These are phyloP conservation scores for Reinhardtius hippoglossoides DNA, from an alignment of 2,113 vertebrate genomes.

Conservation along the genomic window DNA sequence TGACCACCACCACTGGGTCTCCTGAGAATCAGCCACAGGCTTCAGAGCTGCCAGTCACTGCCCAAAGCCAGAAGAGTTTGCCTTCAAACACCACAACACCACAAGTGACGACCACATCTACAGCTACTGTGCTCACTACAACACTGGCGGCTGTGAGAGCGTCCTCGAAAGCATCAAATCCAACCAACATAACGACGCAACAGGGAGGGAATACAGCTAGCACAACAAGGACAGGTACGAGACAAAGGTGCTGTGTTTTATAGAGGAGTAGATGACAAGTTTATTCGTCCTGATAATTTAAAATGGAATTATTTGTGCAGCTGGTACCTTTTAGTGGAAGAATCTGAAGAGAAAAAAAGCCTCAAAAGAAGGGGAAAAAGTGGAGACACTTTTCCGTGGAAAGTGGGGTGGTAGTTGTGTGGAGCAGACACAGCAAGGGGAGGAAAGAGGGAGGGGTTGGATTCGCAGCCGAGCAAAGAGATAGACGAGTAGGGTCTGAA, in stretches of 20 bases:
- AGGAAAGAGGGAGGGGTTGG: conserved; percentile 35
- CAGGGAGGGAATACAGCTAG: conserved; percentile 30
- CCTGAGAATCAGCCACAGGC: conserved; percentile 19
- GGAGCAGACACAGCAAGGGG: conserved; percentile 43
- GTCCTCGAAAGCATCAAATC: conserved; percentile 24
- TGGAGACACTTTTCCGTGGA: conserved; percentile 59
- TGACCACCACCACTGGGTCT: conserved; percentile 9
- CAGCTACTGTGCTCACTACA: conserved; percentile 9
- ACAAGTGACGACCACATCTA: conserved; percentile 37
- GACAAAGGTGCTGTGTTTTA: neutral
- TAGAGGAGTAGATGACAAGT: conserved; percentile 1
- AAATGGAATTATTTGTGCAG: conserved; percentile 72
- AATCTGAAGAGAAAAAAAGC: conserved; percentile 16
- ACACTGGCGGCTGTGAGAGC: conserved; percentile 11
- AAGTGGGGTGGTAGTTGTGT: conserved; percentile 60
- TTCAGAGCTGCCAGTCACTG: conserved; percentile 4
- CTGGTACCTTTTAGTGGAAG: conserved; percentile 61
- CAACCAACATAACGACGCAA: conserved; percentile 36
- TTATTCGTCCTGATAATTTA: conserved; percentile 38
- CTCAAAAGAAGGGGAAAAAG: conserved; percentile 58
- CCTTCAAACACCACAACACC: conserved; percentile 25
- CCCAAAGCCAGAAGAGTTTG: conserved; percentile 20
- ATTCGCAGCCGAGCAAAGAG: conserved; percentile 30
- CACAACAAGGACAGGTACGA: conserved; percentile 64
- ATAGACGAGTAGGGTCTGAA: conserved; percentile 24